Evolutionary conservation across 1,140 invertebrate species (phyloP).

Genomic region (Aphelenchoides avenae): DNA sequence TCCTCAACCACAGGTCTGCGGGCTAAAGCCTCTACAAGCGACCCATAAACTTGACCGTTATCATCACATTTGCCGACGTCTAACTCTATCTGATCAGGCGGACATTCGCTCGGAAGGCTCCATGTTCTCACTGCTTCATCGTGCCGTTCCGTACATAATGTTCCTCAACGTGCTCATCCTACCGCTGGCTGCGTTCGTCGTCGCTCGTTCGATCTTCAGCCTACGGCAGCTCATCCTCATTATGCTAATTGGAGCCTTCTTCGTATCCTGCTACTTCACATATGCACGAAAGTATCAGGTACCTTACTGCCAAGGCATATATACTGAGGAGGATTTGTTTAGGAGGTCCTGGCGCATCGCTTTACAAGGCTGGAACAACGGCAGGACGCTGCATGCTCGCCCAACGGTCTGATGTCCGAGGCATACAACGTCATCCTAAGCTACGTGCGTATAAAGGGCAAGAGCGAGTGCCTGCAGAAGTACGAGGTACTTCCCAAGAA

Average conservation of each 20-base stretch:
- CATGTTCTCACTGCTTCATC: constrained; percentile 20
- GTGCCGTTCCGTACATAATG: constrained; percentile 23
- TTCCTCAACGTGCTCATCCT: constrained; percentile 31
- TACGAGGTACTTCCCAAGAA: constrained; percentile 31
- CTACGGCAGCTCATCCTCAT: constrained; percentile 22
- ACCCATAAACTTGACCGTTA: not conserved
- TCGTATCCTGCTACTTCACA: constrained; percentile 35
- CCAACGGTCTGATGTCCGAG: constrained; percentile 30
- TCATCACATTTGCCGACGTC: constrained; percentile 1
- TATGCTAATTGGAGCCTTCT: constrained; percentile 28
- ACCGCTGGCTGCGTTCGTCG: constrained; percentile 20
- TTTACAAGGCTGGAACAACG: constrained; percentile 22
- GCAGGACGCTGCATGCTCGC: constrained; percentile 21
- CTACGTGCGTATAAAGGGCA: constrained; percentile 41
- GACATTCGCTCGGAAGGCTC: constrained; percentile 20
- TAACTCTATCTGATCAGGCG: constrained; percentile 16
- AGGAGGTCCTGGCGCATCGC: constrained; percentile 38
- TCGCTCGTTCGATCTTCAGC: constrained; percentile 21
- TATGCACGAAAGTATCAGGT: constrained; percentile 44
- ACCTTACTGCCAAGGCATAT: constrained; percentile 10
- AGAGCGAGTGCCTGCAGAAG: constrained; percentile 34
- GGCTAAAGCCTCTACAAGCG: too few relatives aligned
- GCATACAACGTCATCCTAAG: constrained; percentile 41
- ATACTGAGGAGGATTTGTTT: constrained; percentile 10
- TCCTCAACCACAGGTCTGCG: not conserved